phyloP scores from a whole-genome alignment of 1,140 invertebrate species.

The Heliothis subflexa region DNA sequence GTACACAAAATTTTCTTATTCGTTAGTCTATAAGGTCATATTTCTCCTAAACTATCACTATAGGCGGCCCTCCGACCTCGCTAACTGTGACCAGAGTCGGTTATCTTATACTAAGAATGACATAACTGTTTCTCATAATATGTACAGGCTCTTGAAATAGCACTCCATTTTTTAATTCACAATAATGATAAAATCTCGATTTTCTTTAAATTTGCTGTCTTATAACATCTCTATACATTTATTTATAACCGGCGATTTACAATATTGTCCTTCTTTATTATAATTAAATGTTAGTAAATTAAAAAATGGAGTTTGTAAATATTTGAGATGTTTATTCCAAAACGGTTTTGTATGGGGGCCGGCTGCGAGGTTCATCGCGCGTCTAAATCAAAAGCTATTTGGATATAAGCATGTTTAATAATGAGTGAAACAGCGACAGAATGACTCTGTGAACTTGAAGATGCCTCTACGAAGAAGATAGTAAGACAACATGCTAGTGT shows the following conservation, averaged over 20 bases:
- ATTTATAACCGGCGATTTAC: slow-evolving; percentile 8
- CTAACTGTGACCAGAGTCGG: slow-evolving; percentile 73
- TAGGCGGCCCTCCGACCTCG: slow-evolving; percentile 80
- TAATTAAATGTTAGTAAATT: slow-evolving; percentile 32
- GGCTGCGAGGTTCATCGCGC: slow-evolving; percentile 23
- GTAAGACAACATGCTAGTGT: not conserved
- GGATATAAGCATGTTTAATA: slow-evolving; percentile 27
- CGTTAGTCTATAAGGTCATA: slow-evolving; percentile 48
- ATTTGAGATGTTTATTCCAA: slow-evolving; percentile 25
- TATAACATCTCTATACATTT: slow-evolving; percentile 19
- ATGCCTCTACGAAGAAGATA: not conserved
- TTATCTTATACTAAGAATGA: slow-evolving; percentile 64
- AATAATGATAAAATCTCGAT: slow-evolving; percentile 38
- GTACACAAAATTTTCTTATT: slow-evolving; percentile 25
- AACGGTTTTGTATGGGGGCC: slow-evolving; percentile 15
- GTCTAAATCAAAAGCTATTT: slow-evolving; percentile 35
- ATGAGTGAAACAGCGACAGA: slow-evolving; percentile 13
- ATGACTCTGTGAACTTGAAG: slow-evolving; percentile 5
- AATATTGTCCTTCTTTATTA: slow-evolving; percentile 37
- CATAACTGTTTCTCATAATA: slow-evolving; percentile 39
- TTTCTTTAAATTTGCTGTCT: slow-evolving; percentile 29
- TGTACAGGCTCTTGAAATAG: slow-evolving; percentile 24
- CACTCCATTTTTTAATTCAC: slow-evolving; percentile 44
- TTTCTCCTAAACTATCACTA: slow-evolving; percentile 72
- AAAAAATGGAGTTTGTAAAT: slow-evolving; percentile 45